Percentiles rank a stretch among this genome's conserved stretches.
phyloP scores from a whole-genome alignment of 2,888 invertebrate genomes.

The Drosophila pseudotakahashii region DNA sequence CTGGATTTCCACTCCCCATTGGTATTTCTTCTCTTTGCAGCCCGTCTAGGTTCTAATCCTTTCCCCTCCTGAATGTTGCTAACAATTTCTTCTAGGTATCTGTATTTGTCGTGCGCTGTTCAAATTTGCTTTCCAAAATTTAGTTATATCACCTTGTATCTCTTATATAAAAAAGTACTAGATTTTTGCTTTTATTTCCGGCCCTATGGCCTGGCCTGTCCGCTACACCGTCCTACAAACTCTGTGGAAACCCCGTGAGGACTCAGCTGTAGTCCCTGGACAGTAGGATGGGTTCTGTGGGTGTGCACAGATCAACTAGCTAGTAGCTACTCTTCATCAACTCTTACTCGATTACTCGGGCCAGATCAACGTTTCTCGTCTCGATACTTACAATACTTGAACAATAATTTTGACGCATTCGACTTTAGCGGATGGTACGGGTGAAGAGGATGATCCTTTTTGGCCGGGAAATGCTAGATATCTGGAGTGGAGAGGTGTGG shows the following conservation, averaged over 20 bases:
- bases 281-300: constrained; percentile 37
- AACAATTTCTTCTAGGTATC: constrained; percentile 54
- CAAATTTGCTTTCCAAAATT: constrained; percentile 35
- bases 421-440: constrained; percentile 12
- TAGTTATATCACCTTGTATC: constrained; percentile 41
- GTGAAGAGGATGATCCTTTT: constrained; percentile 7
- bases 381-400: constrained; percentile 63
- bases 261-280: constrained; percentile 23
- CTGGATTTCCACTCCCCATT: background rate
- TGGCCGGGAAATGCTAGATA: constrained; percentile 15
- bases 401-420: constrained; percentile 52
- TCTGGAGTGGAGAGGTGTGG: constrained; percentile 14
- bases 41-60: background rate
- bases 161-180: constrained; percentile 45
- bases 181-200: constrained; percentile 17
- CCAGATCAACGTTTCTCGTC: constrained; percentile 73
- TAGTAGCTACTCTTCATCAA: constrained; percentile 15
- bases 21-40: background rate
- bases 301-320: constrained; percentile 49
- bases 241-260: constrained; percentile 4
- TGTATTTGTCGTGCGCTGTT: constrained; percentile 33
- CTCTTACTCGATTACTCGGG: constrained; percentile 63
- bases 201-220: constrained; percentile 4
- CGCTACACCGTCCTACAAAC: constrained; percentile 14
- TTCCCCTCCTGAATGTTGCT: constrained; percentile 11